phyloP scores from a whole-genome alignment of 2,888 invertebrate species.

The Biston stratarius region DNA sequence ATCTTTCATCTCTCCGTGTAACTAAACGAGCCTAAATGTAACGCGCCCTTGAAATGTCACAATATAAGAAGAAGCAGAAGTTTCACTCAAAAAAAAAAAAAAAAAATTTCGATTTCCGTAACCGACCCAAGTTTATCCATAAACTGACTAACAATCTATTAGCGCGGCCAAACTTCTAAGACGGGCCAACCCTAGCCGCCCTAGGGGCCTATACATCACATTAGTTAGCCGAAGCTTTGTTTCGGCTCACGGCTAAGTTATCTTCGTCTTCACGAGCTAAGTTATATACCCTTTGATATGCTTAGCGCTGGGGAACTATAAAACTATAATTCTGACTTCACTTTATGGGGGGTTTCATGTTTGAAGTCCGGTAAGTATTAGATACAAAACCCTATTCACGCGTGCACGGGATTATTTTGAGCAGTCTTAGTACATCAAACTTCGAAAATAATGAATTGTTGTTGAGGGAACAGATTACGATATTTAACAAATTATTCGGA shows the following conservation, averaged over 20 bases:
- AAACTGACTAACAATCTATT: conserved; percentile 16
- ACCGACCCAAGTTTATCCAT: background rate
- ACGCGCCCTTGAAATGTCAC: too few species aligned
- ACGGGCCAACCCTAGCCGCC: conserved; percentile 57
- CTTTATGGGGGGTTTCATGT: conserved; percentile 17
- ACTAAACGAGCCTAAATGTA: too few species aligned
- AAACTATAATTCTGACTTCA: conserved; percentile 42
- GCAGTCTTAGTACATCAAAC: too few species aligned
- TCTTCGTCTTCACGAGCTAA: conserved; percentile 40
- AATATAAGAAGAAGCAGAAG: too few species aligned
- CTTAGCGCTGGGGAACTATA: conserved; percentile 43
- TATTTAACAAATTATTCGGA: too few species aligned
- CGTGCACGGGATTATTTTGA: background rate
- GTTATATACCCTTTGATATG: conserved; percentile 36
- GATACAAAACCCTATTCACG: background rate
- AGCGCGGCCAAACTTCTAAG: conserved; percentile 17
- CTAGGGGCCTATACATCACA: conserved; percentile 64
- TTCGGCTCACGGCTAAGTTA: conserved; percentile 59
- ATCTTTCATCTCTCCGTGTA: too few species aligned
- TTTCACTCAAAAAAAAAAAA: background rate
- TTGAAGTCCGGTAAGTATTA: background rate
- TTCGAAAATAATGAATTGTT: too few species aligned
- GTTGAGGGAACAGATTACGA: too few species aligned
- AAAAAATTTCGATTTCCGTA: background rate
- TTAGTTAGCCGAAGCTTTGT: conserved; percentile 60